A percentile compares a stretch with the other conserved stretches of the same genome.
These are phyloP conservation scores for Pachymerium ferrugineum DNA, from an alignment of 2,888 invertebrate genomes.

Conservation along the genomic window DNA sequence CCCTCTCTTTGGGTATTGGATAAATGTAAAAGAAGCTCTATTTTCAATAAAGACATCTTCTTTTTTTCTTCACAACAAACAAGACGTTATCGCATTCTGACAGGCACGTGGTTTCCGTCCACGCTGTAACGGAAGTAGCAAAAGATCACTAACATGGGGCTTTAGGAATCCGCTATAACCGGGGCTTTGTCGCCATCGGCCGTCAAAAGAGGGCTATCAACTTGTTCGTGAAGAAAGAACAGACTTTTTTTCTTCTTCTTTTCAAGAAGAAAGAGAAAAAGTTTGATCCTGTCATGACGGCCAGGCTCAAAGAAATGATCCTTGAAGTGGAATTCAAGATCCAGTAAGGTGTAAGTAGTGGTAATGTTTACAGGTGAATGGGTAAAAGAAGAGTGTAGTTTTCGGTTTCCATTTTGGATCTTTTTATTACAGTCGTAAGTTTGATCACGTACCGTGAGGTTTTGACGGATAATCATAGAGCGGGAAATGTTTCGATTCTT, in stretches of 20 bases:
- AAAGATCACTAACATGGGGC: neutral
- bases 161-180: neutral
- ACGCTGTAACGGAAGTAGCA: slow-evolving; percentile 2
- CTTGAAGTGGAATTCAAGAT: neutral
- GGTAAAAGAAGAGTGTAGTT: neutral
- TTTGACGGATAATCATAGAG: neutral
- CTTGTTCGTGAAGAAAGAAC: neutral
- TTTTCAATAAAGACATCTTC: neutral
- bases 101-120: slow-evolving; percentile 8
- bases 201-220: neutral
- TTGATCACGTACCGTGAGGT: neutral
- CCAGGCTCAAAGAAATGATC: neutral
- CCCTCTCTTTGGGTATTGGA: neutral
- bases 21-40: neutral
- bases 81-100: neutral
- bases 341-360: neutral
- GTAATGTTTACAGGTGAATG: neutral
- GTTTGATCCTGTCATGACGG: neutral
- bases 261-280: neutral
- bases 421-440: neutral
- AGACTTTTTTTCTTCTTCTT: too few species aligned
- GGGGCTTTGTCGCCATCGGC: neutral
- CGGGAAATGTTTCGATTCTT: neutral
- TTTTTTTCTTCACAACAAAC: neutral
- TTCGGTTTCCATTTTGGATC: neutral